These are phyloP conservation scores for Leucania comma DNA, from an alignment of 2,888 invertebrate genomes.

Conservation along the genomic window DNA sequence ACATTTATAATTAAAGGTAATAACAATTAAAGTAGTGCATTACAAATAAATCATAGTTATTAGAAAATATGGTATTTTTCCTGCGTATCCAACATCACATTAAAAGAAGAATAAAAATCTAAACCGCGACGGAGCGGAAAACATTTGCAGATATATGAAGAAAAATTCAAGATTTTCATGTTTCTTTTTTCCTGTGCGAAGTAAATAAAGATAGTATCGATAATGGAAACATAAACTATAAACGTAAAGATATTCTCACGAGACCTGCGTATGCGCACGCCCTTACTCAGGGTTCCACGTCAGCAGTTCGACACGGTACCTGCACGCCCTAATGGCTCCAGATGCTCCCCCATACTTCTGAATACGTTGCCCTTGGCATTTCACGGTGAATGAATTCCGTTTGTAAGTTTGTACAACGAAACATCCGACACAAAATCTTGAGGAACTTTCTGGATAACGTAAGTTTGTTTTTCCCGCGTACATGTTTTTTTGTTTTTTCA, in stretches of 20 bases:
- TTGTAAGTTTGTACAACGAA: constrained; percentile 47
- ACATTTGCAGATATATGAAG: constrained; percentile 19
- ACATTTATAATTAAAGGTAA: not conserved
- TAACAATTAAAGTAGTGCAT: not conserved
- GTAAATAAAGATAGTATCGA: constrained; percentile 47
- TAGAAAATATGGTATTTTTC: constrained; percentile 14
- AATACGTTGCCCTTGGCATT: constrained; percentile 74
- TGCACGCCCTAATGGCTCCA: constrained; percentile 79
- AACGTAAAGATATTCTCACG: constrained; percentile 64
- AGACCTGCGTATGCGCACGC: constrained; percentile 64
- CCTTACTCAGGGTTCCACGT: constrained; percentile 77
- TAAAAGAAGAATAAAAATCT: constrained; percentile 1
- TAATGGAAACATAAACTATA: constrained; percentile 51
- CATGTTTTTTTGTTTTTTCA: constrained; percentile 3
- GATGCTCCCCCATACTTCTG: constrained; percentile 63
- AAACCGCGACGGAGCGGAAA: constrained; percentile 17
- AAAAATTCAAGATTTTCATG: constrained; percentile 24
- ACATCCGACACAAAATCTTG: constrained; percentile 47
- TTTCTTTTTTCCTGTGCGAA: constrained; percentile 27
- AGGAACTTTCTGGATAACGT: constrained; percentile 30
- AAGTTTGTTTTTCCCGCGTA: not conserved
- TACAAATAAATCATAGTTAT: not conserved
- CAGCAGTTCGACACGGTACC: constrained; percentile 79
- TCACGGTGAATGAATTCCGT: constrained; percentile 46
- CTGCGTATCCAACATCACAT: not conserved